A percentile compares a stretch with the other conserved stretches of the same genome.
Evolutionary conservation across 2,113 vertebrate genomes (phyloP).

Genomic region (Amphiprion percula): DNA sequence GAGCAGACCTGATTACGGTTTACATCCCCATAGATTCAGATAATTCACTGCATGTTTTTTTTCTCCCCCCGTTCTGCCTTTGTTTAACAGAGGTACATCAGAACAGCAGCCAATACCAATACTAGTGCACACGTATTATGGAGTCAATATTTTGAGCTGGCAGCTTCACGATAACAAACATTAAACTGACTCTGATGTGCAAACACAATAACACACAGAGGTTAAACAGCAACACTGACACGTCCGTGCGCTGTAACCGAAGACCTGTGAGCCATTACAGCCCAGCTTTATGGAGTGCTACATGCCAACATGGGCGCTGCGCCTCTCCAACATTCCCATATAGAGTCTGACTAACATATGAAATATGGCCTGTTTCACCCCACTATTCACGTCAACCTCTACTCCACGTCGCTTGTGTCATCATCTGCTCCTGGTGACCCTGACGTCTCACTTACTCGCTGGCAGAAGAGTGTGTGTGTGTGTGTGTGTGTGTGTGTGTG

Average conservation of each 20-base stretch:
- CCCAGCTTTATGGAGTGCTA: slow-evolving; percentile 10
- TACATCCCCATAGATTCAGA: background rate
- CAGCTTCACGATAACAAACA: slow-evolving; percentile 33
- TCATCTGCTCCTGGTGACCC: slow-evolving; percentile 71
- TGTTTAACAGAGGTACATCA: background rate
- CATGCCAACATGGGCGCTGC: slow-evolving; percentile 16
- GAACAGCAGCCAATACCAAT: slow-evolving; percentile 17
- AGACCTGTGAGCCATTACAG: slow-evolving; percentile 14
- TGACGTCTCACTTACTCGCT: slow-evolving; percentile 79
- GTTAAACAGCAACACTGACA: slow-evolving; percentile 32
- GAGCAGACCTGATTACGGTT: background rate
- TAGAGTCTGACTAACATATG: slow-evolving; percentile 66
- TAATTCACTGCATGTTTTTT: background rate
- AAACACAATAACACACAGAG: slow-evolving; percentile 25
- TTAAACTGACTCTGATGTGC: slow-evolving; percentile 18
- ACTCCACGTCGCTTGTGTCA: slow-evolving; percentile 69
- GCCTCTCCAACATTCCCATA: slow-evolving; percentile 39
- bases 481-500: slow-evolving; percentile 24
- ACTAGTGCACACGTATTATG: slow-evolving; percentile 5
- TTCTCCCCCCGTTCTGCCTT: background rate
- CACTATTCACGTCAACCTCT: slow-evolving; percentile 62
- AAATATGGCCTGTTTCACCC: slow-evolving; percentile 60
- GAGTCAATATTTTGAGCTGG: slow-evolving; percentile 31
- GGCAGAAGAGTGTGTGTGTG: slow-evolving; percentile 40
- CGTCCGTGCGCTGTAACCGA: slow-evolving; percentile 18